These are phyloP conservation scores for Drosophila mayaguana DNA, from an alignment of 2,888 invertebrate genomes.

Conservation along the genomic window DNA sequence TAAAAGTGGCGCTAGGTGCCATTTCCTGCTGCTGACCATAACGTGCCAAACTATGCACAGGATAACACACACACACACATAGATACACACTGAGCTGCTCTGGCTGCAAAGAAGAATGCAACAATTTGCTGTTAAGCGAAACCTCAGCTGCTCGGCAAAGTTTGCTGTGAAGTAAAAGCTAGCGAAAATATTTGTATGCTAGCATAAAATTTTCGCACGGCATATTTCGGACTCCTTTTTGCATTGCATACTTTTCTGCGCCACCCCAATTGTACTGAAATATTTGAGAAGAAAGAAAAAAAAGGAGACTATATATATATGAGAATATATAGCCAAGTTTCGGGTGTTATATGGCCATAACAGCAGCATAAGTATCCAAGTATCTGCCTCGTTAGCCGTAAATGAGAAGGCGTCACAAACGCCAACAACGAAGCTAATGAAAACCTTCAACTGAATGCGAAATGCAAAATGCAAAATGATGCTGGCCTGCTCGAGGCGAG, in stretches of 20 bases:
- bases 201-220: conserved; percentile 54
- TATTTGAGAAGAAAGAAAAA: conserved; percentile 1
- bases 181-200: conserved; percentile 32
- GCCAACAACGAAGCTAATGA: conserved; percentile 67
- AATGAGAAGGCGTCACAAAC: conserved; percentile 44
- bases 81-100: conserved; percentile 12
- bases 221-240: conserved; percentile 47
- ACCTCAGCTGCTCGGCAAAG: conserved; percentile 56
- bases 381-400: conserved; percentile 61
- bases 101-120: conserved; percentile 60
- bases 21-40: conserved; percentile 65
- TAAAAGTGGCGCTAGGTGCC: conserved; percentile 64
- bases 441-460: conserved; percentile 44
- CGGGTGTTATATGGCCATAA: conserved; percentile 44
- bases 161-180: conserved; percentile 9
- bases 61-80: conserved; percentile 8
- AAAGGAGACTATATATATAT: not conserved
- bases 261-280: not conserved
- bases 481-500: conserved; percentile 15
- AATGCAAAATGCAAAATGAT: conserved; percentile 61
- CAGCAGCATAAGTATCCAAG: conserved; percentile 38
- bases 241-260: conserved; percentile 28
- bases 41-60: conserved; percentile 43
- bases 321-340: conserved; percentile 30
- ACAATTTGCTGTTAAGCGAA: conserved; percentile 69